Evolutionary conservation across 64 coral and sea anemone genomes (phyloP), one percentile per base, ranked within the genome.

Genomic region (Hydrozoanthus tunicans): DNA sequence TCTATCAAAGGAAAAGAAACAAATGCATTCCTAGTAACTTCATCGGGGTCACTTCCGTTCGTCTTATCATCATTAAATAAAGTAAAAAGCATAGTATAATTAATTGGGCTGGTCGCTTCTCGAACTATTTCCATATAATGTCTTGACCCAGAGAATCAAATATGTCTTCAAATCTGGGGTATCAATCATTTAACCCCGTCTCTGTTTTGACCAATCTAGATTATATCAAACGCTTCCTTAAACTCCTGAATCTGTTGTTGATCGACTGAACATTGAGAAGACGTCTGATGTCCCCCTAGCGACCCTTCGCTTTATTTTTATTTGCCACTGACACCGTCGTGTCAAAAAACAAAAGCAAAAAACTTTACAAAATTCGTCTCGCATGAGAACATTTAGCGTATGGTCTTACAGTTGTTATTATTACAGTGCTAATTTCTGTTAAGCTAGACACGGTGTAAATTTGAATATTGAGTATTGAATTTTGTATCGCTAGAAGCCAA

Each of bases 21-120:
- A 61, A 88, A 88, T 54, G 84, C 84, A 8, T 88, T 88, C 53
- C 74, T 74, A 70, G 73, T 88, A 59, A 88, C 84, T 7, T 88
- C 84, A 20, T 88, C 84, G 4, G 84, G 84, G 10, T 88, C 84
- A 0, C 68, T 88, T 56, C 84, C 84, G 56, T 88, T 88, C 0
- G 74, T 67, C 84, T 88, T 88, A 56, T 88, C 84, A 17, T 56
- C 84, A 20, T 20, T 20, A 51, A 88, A 88, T 26, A 88, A 13
- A 17, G 84, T 74, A 67, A 88, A 74, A 32, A 88, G 73, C 84
- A 88, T 88, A 24, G 84, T 88, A 88, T 74, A 88, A 73, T 88
- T 88, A 74, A 88, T 53, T 5, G 84, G 84, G 57, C 84, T 70
- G 14, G 84, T 74, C 17, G 84, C 84, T 61, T 88, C 84, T 55